These are phyloP conservation scores for Redunca redunca DNA, from an alignment of 2,113 vertebrate genomes.

Conservation along the genomic window DNA sequence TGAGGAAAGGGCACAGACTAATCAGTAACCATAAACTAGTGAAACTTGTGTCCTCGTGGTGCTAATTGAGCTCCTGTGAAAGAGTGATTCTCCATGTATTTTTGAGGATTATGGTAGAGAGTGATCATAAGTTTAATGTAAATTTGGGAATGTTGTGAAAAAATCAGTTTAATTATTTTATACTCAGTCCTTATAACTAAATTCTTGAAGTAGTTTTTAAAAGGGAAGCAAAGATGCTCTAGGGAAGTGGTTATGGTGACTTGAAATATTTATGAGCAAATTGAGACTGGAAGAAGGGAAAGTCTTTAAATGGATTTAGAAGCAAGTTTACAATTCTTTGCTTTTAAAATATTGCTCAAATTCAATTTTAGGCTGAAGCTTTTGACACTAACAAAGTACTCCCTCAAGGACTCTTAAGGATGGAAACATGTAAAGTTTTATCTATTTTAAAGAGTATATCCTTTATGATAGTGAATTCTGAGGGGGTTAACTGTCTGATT, in stretches of 20 bases:
- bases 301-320: background rate
- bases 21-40: background rate
- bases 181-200: background rate
- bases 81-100: background rate
- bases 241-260: background rate
- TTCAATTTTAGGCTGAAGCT: background rate
- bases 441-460: background rate
- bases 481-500: background rate
- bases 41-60: background rate
- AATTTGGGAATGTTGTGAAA: background rate
- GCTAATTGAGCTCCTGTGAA: background rate
- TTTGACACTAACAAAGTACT: background rate
- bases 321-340: background rate
- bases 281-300: background rate
- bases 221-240: background rate
- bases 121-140: background rate
- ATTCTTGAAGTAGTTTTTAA: background rate
- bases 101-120: background rate
- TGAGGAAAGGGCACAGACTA: background rate
- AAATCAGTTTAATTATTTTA: background rate
- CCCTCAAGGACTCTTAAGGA: background rate
- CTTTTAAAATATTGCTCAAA: constrained; percentile 3
- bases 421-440: background rate
- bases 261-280: background rate
- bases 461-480: background rate